These are phyloP conservation scores for Timema cristinae DNA, from an alignment of 2,888 invertebrate genomes.

Conservation along the genomic window DNA sequence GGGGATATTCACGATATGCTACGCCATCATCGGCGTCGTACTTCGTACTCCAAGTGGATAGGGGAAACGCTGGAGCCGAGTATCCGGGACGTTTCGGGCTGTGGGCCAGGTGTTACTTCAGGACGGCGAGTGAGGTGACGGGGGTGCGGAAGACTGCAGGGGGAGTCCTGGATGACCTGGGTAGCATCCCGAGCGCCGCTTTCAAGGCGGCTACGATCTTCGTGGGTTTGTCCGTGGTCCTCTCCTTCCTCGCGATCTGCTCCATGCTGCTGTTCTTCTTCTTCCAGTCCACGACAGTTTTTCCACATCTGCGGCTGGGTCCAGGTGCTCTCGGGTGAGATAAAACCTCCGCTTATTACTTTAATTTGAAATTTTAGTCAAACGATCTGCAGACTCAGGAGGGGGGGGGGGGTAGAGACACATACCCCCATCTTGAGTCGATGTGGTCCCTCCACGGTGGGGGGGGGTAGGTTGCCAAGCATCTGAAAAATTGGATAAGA, in stretches of 20 bases:
- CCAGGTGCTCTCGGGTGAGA: slow-evolving; percentile 91
- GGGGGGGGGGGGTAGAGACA: no score
- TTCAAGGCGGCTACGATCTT: slow-evolving; percentile 85
- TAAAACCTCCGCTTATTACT: not conserved
- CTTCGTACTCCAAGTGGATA: slow-evolving; percentile 93
- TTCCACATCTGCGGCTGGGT: slow-evolving; percentile 94
- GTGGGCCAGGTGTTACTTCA: slow-evolving; percentile 78
- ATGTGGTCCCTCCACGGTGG: no score
- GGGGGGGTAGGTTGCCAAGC: no score
- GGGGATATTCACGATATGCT: slow-evolving; percentile 97
- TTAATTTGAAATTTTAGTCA: no score
- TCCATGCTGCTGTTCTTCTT: slow-evolving; percentile 90
- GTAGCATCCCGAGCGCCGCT: slow-evolving; percentile 74
- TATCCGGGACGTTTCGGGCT: slow-evolving; percentile 89
- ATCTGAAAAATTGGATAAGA: no score
- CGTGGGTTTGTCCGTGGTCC: slow-evolving; percentile 77
- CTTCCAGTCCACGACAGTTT: slow-evolving; percentile 84
- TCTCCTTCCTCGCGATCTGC: slow-evolving; percentile 82
- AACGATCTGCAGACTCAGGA: no score
- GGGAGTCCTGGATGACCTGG: slow-evolving; percentile 80
- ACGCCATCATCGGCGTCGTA: slow-evolving; percentile 91
- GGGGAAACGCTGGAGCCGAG: slow-evolving; percentile 74
- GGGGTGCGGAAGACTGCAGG: slow-evolving; percentile 64
- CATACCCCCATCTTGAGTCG: no score
- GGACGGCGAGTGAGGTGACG: slow-evolving; percentile 34